These are phyloP conservation scores for Chiridota heheva DNA, from an alignment of 35 echinoderm and acorn worm species.

Conservation along the genomic window DNA sequence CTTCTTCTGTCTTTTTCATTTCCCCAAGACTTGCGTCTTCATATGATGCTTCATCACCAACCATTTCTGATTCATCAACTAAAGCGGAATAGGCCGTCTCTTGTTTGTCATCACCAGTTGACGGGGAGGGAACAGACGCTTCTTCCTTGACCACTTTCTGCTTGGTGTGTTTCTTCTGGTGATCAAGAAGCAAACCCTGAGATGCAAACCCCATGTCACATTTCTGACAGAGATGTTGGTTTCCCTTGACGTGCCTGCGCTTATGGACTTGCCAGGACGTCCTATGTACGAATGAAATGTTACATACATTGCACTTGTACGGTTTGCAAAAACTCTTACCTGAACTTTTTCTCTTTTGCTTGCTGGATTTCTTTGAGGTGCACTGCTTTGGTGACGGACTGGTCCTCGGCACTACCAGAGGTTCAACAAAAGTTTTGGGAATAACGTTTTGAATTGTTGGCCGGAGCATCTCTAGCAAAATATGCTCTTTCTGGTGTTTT, in stretches of 20 bases:
- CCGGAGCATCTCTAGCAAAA: slow-evolving; percentile 12
- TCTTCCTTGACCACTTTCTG: too few relatives aligned
- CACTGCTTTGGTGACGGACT: neutral
- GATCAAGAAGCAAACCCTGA: slow-evolving; percentile 14
- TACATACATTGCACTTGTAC: slow-evolving; percentile 48
- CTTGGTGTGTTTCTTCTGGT: slow-evolving; percentile 33
- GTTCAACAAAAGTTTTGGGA: too few relatives aligned
- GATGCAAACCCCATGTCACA: slow-evolving; percentile 34
- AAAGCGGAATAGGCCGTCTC: too few relatives aligned
- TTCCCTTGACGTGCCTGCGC: slow-evolving; percentile 23
- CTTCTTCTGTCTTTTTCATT: neutral
- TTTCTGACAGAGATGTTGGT: slow-evolving; percentile 32
- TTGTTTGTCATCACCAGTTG: too few relatives aligned
- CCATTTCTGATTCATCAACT: too few relatives aligned
- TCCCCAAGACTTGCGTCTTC: neutral
- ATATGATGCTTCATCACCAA: too few relatives aligned
- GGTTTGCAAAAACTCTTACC: neutral
- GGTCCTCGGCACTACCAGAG: neutral
- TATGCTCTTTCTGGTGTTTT: slow-evolving; percentile 10
- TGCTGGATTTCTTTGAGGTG: slow-evolving; percentile 3
- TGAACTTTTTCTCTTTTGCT: neutral
- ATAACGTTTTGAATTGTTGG: neutral
- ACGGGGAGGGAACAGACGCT: too few relatives aligned
- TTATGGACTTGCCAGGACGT: slow-evolving; percentile 46
- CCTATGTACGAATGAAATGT: slow-evolving; percentile 37